Base-by-base conservation (phyloP, 2,113 vertebrate species). In the Grallaria varia region DNA sequence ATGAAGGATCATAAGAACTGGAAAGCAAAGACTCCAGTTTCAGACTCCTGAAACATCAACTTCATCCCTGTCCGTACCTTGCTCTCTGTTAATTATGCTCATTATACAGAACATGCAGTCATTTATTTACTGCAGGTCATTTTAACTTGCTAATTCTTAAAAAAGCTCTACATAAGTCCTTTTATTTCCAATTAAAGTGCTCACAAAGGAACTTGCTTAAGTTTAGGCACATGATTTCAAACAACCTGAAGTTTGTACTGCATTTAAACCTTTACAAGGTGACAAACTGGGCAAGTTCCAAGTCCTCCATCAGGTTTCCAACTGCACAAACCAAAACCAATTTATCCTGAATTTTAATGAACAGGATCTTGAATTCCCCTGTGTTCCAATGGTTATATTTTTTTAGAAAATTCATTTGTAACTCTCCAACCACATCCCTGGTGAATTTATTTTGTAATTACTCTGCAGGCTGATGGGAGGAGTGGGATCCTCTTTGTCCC, bases 61-160 rank as follows among this genome's bases (percentile, higher is more conserved):
- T 39, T 27, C 2, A 4, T 47, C 17, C 1, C 0, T 56, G n/a
- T 2, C 4, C 12, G 2, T 21, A 12, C 6, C 52, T 19, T 35
- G 30, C 5, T 40, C n/a, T 28, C 31, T 30, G 11, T 3, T 35
- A 11, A 8, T 12, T 4, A 11, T 3, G 45, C 10, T 67, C 12
- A 0, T 4, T 6, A 47, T 2, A 16, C 8, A 74, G 2, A 77
- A 25, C n/a, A 44, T 8, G 3, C 14, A 1, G 15, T 13, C 3
- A 14, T 33, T 84, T 22, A 7, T 44, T 75, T 44, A 24, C 60
- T 86, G n/a, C 28, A 56, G 75, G 28, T 11, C 5, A 64, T 20
- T 84, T 35, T 27, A 33, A 42, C n/a, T 44, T 56, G 24, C 39
- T 82, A 19, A 49, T 37, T 63, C 79, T 25, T 40, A 20, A 81